Percentiles rank a stretch among this genome's conserved stretches.
phyloP scores from a whole-genome alignment of 1,140 invertebrate genomes.

The Neotoxoptera formosana region DNA sequence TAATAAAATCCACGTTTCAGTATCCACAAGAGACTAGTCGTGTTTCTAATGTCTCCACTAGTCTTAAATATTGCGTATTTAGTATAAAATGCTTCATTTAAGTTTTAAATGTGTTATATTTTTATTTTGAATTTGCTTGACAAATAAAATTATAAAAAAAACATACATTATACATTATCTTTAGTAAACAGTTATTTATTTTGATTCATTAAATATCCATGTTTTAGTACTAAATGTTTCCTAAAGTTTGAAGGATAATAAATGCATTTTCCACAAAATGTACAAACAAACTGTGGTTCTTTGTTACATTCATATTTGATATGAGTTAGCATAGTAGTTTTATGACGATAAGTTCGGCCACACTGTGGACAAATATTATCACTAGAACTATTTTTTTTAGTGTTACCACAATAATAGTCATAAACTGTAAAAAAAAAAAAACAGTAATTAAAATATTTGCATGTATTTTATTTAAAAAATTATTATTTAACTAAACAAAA shows the following conservation, averaged over 20 bases:
- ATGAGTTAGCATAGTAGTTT: conserved; percentile 61
- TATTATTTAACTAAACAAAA: background rate
- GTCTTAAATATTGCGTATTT: background rate
- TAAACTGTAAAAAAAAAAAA: conserved; percentile 37
- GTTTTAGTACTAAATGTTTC: conserved; percentile 45
- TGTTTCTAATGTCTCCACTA: background rate
- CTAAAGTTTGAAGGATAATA: conserved; percentile 60
- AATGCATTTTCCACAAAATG: conserved; percentile 65
- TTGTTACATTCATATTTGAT: conserved; percentile 63
- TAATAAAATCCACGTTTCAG: too few relatives aligned
- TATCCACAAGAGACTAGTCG: too few relatives aligned
- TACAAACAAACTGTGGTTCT: conserved; percentile 72
- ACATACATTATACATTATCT: too few relatives aligned
- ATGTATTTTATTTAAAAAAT: background rate
- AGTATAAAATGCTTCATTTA: background rate
- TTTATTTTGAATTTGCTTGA: background rate
- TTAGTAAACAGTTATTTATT: background rate
- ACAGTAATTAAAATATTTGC: background rate
- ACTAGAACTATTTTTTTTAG: background rate
- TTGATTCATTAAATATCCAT: background rate
- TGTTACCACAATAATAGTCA: background rate
- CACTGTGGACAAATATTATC: conserved; percentile 62
- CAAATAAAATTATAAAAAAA: background rate
- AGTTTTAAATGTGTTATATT: background rate
- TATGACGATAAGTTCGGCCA: conserved; percentile 64